Evolutionary conservation across 2,113 vertebrate species (phyloP), one percentile per base, ranked within the genome.

Genomic region (Campylorhamphus procurvoides): DNA sequence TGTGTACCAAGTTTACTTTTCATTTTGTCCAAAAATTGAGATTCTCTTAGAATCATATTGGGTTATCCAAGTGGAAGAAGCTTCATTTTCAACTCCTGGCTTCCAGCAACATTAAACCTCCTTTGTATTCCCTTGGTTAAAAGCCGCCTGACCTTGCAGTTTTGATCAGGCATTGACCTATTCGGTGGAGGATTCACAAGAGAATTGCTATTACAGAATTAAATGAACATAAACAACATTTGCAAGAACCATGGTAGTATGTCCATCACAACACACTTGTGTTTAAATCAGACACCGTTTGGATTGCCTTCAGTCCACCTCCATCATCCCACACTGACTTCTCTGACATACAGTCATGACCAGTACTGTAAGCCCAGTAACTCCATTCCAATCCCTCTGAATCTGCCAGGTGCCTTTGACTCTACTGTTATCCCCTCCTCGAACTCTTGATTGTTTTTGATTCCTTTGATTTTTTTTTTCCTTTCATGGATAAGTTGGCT

Each of bases 261-360:
- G 35, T 46, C 62, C 22, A 27, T 64, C 44, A 35, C 19, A 78
- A 75, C 20, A 56, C 33, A 20, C 7, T 35, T 84, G 22, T 6
- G 28, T 64, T 84, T 89, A 69, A 90, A 75, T 64, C 52, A 60
- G 52, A 23, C 8, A 50, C 29, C 62, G 27, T 58, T 87, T 76
- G 66, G 56, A 68, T 85, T 79, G 53, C 69, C 44, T 87, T 91
- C 87, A 29, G 49, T 87, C 47, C 52, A 47, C 39, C 15, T 71
- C 56, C 11, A 5, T 75, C 50, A 50, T 92, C 6, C 10, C 52
- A 75, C 1, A 0, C 50, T 72, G 27, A 47, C 47, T 84, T 39
- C 50, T 84, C 64, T 20, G 13, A 78, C 18, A 46, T 0, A 0
- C 23, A 50, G 20, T 37, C 35, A 35, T 1, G 0, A 33, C 33